These are phyloP conservation scores for Heliconius congener DNA, from an alignment of 1,140 invertebrate species.

Conservation along the genomic window DNA sequence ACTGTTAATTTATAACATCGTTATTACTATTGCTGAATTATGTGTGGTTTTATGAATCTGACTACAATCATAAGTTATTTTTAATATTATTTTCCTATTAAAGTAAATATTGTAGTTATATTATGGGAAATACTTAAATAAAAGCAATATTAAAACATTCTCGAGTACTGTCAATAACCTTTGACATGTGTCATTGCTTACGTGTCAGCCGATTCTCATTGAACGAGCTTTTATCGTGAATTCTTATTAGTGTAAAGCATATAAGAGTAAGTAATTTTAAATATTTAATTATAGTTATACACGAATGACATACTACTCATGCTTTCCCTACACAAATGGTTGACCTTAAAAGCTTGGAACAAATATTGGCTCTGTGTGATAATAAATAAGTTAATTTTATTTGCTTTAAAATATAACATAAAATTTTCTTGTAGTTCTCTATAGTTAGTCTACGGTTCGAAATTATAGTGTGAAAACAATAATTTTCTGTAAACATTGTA, in stretches of 20 bases:
- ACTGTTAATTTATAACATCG: neutral
- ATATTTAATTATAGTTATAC: neutral
- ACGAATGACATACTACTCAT: neutral
- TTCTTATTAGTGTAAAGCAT: slow-evolving; percentile 26
- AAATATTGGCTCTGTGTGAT: neutral
- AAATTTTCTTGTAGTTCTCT: too few relatives aligned
- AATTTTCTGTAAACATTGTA: neutral
- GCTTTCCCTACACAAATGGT: neutral
- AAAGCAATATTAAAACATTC: slow-evolving; percentile 14
- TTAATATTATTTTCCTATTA: neutral
- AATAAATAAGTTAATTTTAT: neutral
- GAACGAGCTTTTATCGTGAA: slow-evolving; percentile 31
- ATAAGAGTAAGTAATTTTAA: slow-evolving; percentile 20
- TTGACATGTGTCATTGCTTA: slow-evolving; percentile 82
- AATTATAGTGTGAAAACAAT: neutral
- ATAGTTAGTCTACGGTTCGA: too few relatives aligned
- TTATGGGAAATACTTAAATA: neutral
- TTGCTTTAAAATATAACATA: neutral
- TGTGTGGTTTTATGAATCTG: neutral
- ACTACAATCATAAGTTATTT: neutral
- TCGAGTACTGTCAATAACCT: slow-evolving; percentile 74
- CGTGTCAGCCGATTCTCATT: slow-evolving; percentile 65
- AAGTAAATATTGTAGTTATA: neutral
- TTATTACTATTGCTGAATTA: neutral
- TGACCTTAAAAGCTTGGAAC: neutral